A percentile compares a stretch with the other conserved stretches of the same genome.
Conservation (phyloP, 2,888 invertebrate species). For the Sarcophaga rosellei region DNA sequence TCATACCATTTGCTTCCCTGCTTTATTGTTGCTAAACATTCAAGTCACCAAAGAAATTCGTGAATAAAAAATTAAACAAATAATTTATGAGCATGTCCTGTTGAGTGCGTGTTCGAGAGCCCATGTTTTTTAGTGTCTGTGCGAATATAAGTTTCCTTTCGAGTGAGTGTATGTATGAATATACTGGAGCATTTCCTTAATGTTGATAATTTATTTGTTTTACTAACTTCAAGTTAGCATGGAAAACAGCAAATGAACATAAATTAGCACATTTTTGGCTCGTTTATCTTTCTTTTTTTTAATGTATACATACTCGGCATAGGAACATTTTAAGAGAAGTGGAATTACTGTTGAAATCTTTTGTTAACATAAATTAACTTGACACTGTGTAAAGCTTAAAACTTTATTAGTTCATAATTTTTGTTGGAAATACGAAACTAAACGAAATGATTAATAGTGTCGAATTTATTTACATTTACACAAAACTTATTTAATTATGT, state of each 20-base stretch:
- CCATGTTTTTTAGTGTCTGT: not conserved
- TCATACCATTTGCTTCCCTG: not conserved
- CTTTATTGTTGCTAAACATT: not conserved
- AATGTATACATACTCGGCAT: not conserved
- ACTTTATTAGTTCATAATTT: not conserved
- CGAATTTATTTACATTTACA: not conserved
- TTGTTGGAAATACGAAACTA: not conserved
- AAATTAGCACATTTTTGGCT: not conserved
- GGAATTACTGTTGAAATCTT: not conserved
- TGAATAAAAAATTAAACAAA: conserved; percentile 12
- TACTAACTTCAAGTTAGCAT: conserved; percentile 8
- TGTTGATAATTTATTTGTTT: conserved; percentile 30
- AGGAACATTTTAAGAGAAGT: not conserved
- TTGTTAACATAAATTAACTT: not conserved
- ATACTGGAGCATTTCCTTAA: conserved; percentile 10
- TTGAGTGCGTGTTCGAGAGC: conserved; percentile 4
- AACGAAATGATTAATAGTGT: not conserved
- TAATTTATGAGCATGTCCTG: conserved; percentile 32
- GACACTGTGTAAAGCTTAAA: not conserved
- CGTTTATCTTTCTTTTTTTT: not conserved
- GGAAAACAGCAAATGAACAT: conserved; percentile 17
- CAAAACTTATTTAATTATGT: not conserved
- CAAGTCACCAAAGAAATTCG: not conserved
- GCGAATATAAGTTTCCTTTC: not conserved
- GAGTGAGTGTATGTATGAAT: not conserved